Evolutionary conservation across 2,797 vertebrate species (phyloP).

Genomic region (Anomalospiza imberbis): DNA sequence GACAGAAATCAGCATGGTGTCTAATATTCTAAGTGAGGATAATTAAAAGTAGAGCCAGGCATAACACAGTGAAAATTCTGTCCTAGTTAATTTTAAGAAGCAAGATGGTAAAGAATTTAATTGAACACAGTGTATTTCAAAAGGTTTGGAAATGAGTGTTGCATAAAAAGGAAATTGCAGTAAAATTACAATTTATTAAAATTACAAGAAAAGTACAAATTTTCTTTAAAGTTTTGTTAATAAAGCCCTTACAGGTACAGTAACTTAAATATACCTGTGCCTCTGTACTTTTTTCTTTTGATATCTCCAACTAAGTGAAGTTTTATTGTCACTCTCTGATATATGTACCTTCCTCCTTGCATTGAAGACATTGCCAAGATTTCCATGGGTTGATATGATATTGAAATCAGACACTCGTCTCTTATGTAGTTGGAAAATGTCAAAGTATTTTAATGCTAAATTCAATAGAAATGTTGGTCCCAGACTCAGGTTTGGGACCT

Average conservation of each 20-base stretch:
- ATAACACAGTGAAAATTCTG: conserved; percentile 17
- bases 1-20: conserved; percentile 67
- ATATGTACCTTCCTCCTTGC: neutral
- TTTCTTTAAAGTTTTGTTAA: conserved; percentile 11
- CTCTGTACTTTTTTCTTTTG: neutral
- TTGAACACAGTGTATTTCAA: conserved; percentile 13
- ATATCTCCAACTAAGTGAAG: neutral
- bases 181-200: neutral
- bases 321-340: neutral
- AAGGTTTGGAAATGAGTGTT: conserved; percentile 13
- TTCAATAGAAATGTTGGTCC: neutral
- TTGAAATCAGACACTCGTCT: neutral
- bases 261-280: neutral
- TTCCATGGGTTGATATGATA: neutral
- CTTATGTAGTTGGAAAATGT: neutral
- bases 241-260: neutral
- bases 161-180: conserved; percentile 34
- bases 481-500: neutral
- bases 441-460: neutral
- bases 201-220: neutral
- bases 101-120: conserved; percentile 23
- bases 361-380: neutral
- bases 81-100: conserved; percentile 31
- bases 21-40: conserved; percentile 16
- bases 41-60: conserved; percentile 48